A percentile compares a stretch with the other conserved stretches of the same genome.
Evolutionary conservation across 2,888 invertebrate species (phyloP).

Genomic region (Fragum whitleyi): DNA sequence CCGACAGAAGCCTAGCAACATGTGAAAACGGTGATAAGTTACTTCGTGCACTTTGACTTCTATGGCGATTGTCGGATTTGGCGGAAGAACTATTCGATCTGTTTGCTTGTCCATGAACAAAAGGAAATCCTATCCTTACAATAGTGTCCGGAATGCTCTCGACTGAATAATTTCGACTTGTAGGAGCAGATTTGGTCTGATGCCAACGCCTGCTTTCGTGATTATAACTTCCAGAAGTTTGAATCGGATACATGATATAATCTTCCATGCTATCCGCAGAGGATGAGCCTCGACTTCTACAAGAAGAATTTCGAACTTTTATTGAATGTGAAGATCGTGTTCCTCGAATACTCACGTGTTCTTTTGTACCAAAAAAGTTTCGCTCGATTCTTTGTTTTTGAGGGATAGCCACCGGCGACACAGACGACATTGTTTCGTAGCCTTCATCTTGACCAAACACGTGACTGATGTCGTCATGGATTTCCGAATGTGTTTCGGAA

Average conservation of each 20-base stretch:
- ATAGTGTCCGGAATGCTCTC: slow-evolving; percentile 48
- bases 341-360: slow-evolving; percentile 52
- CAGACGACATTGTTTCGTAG: slow-evolving; percentile 67
- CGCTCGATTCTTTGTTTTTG: slow-evolving; percentile 34
- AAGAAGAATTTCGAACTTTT: slow-evolving; percentile 32
- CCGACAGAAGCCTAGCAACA: slow-evolving; percentile 52
- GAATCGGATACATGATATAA: slow-evolving; percentile 49
- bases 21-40: slow-evolving; percentile 56
- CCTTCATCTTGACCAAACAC: slow-evolving; percentile 66
- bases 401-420: slow-evolving; percentile 45
- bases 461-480: slow-evolving; percentile 45
- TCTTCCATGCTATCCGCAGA: slow-evolving; percentile 20
- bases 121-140: slow-evolving; percentile 52
- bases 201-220: slow-evolving; percentile 72
- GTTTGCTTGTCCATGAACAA: slow-evolving; percentile 43
- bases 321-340: slow-evolving; percentile 48
- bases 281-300: neutral
- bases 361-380: slow-evolving; percentile 38
- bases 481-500: slow-evolving; percentile 8
- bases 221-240: slow-evolving; percentile 69
- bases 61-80: neutral
- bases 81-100: slow-evolving; percentile 8
- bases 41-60: slow-evolving; percentile 34
- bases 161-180: slow-evolving; percentile 40
- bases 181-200: slow-evolving; percentile 53